Base-by-base conservation (phyloP, 1,140 invertebrate species). In the Drosophila gunungcola region DNA sequence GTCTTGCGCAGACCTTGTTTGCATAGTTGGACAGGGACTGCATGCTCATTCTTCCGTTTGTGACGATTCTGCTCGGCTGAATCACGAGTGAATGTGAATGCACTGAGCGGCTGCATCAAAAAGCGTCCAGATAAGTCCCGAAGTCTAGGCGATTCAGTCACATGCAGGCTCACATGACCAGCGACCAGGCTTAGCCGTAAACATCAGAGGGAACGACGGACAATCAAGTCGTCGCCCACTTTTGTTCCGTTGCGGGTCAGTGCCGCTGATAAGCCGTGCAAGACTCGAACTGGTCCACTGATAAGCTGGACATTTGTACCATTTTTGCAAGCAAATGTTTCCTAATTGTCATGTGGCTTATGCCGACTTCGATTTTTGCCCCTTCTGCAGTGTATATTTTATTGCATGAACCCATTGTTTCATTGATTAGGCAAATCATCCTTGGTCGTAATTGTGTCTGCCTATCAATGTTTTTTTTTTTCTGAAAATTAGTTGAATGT, bases 81-180 rank as follows among this genome's bases (percentile, higher is more conserved):
- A 43, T 70, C 68, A 72, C 9, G n/a, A 41, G 11, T 48, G 36
- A 39, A 13, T 51, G 48, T 63, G 52, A 72, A 49, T 72, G 68
- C 36, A 70, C 68, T 54, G 27, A 3, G 58, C 60, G 51, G 64
- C 7, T 46, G 53, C 36, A 34, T 42, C 21, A 36, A 45, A 52
- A 38, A 64, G 46, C 48, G 38, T 56, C 43, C 73, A 56, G 73
- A 76, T 76, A 76, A 76, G 72, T 67, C 53, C 63, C 76, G 41
- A 58, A 75, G 72, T 57, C 61, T 76, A 76, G 45, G 48, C 68
- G 38, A 34, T 3, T 27, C 46, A 67, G 73, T 76, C 73, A 76
- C 73, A 76, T 76, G 73, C 41, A 48, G 21, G 54, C 73, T 67
- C 73, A 76, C 73, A 76, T 76, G 73, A 76, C 43, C 9, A 53